Evolutionary conservation across 2,113 vertebrate genomes (phyloP).

Genomic region (Neolamprologus kungweensis): DNA sequence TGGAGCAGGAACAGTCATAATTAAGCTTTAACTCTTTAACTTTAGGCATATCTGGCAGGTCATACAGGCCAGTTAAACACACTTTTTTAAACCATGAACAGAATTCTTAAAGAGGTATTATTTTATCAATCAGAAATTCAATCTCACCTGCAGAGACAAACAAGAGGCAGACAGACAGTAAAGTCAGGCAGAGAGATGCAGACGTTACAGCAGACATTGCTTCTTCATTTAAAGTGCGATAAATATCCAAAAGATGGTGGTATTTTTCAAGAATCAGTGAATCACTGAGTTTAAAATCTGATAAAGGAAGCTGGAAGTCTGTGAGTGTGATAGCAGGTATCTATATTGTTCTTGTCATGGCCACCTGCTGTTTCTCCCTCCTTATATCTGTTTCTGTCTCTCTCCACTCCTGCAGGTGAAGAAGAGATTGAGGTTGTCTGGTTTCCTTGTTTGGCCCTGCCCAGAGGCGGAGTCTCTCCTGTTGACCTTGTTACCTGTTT

Average conservation of each 20-base stretch:
- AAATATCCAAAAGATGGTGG: accelerated
- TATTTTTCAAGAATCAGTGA: accelerated
- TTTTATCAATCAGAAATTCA: background rate
- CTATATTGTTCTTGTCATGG: background rate
- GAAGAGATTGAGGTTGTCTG: background rate
- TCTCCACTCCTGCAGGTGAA: background rate
- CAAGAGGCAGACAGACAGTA: background rate
- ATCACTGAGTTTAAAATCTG: background rate
- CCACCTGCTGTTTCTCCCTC: background rate
- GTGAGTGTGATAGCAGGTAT: background rate
- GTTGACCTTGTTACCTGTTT: accelerated
- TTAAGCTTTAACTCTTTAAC: background rate
- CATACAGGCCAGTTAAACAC: background rate
- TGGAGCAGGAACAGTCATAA: background rate
- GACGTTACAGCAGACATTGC: background rate
- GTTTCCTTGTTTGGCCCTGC: accelerated
- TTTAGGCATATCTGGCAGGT: background rate
- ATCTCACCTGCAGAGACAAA: background rate
- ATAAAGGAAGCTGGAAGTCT: background rate
- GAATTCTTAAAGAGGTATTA: background rate
- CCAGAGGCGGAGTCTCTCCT: accelerated
- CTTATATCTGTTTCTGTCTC: accelerated
- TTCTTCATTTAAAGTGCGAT: background rate
- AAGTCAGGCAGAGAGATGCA: background rate
- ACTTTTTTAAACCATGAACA: background rate